Base-by-base conservation (phyloP, 2,797 vertebrate genomes). In the Gephyroberyx darwinii region DNA sequence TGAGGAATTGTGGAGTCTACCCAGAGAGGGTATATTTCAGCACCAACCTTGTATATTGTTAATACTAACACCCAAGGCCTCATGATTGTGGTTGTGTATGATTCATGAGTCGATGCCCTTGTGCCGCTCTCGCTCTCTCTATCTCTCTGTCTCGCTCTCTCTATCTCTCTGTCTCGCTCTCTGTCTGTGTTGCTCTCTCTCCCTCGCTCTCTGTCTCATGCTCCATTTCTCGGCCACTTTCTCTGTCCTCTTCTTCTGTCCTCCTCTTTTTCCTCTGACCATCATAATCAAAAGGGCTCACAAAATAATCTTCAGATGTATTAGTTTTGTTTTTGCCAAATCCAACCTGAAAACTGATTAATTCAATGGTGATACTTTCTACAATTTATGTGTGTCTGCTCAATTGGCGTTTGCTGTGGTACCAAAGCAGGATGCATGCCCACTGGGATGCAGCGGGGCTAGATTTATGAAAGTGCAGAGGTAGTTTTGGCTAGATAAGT, bases 391-490 rank as follows among this genome's bases (percentile, higher is more conserved):
- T 26, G 16, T 12, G 47, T 47, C 60, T 71, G 70, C 58, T 2
- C 77, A 45, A 37, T 59, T 13, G 43, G 45, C 45, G 71, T 74
- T 83, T 65, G 56, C 68, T 70, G 76, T 79, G 50, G 55, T 13
- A 31, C 47, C 20, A 22, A 68, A 72, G 70, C 53, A n/a, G 70
- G 26, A 66, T 43, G 14, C 3, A 12, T 58, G 55, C 41, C 62
- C 2, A 9, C 69, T 73, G 43, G 68, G 80, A 72, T 87, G 84
- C 90, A 56, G 87, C 78, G 73, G 61, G 31, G 41, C 0, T 45
- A 83, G 87, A 91, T 91, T 91, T 87, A 88, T 88, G 83, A 70
- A 55, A 35, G 69, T 61, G 86, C 86, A 71, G 86, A 33, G 60
- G 73, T 57, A 57, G 48, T 26, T 74, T 85, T 89, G 84, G 88